Base-by-base conservation (phyloP, 92 coral and sea anemone genomes). In the Micromussa lordhowensis region DNA sequence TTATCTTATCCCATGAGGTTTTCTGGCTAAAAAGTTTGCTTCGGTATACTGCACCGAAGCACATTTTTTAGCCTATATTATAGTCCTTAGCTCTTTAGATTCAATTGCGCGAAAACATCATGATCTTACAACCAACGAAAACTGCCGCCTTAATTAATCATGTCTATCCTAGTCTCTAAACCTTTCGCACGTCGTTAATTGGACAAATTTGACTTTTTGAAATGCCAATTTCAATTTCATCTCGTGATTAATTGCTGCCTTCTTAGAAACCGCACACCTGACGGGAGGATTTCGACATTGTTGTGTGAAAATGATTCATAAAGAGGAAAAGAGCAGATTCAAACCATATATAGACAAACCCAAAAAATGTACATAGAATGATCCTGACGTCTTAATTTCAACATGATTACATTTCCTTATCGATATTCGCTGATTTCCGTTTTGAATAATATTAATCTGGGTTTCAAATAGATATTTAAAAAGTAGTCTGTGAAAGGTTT, bases 391-490 rank as follows among this genome's bases (percentile, higher is more conserved):
- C 66, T 13, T 15, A 12, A 1, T 81, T 81, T 58, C 4, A 31
- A 16, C 75, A 64, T 38, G 58, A 36, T 32, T 29, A 36, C 77
- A 58, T 21, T 59, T 59, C n/a, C 26, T 80, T 54, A 36, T 57
- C 30, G 28, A 80, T 57, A 58, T 80, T 24, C 83, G 59, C 51
- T 18, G 49, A 68, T 26, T 82, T 82, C 57, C 76, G 75, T 82
- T 36, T 26, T 24, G 53, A 64, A 40, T 30, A 66, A 12, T 28
- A 38, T 38, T n/a, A 26, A 17, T 73, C 48, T 26, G 53, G 28
- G 48, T 19, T 29, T n/a, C 38, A 36, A 38, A 28, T 44, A 61
- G 30, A 82, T 40, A 40, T 66, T 64, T 80, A 4, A 36, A 44
- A 36, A 59, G 74, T 32, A 64, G 71, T 79, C 59, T 81, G 1